These are phyloP conservation scores for Meles meles DNA, from an alignment of 2,113 vertebrate genomes.

Conservation along the genomic window DNA sequence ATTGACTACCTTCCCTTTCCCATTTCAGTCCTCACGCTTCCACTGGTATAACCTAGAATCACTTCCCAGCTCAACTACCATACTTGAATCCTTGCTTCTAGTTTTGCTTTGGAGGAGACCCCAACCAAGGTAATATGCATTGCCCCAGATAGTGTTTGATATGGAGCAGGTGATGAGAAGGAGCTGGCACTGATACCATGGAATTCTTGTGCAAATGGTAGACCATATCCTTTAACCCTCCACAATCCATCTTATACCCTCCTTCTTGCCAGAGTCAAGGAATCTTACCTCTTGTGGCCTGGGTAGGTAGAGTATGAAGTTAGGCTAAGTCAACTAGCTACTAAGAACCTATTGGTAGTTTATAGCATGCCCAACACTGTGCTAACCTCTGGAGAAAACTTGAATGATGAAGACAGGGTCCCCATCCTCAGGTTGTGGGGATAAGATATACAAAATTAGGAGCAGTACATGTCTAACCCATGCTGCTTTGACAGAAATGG, in stretches of 20 bases:
- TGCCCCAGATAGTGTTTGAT: not conserved
- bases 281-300: not conserved
- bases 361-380: not conserved
- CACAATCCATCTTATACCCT: not conserved
- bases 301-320: not conserved
- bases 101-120: not conserved
- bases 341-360: not conserved
- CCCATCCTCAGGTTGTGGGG: not conserved
- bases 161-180: not conserved
- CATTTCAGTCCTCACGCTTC: not conserved
- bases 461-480: not conserved
- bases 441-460: not conserved
- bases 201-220: not conserved
- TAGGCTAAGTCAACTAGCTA: not conserved
- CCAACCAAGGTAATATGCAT: not conserved
- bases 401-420: too few relatives aligned
- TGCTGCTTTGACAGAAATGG: not conserved
- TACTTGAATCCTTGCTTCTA: not conserved
- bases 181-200: accelerated
- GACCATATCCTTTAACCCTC: not conserved
- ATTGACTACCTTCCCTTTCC: too few relatives aligned
- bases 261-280: not conserved
- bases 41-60: not conserved
- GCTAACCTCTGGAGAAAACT: not conserved
- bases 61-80: not conserved